phyloP scores from a whole-genome alignment of 2,113 vertebrate species.

The Vanacampus margaritifer region DNA sequence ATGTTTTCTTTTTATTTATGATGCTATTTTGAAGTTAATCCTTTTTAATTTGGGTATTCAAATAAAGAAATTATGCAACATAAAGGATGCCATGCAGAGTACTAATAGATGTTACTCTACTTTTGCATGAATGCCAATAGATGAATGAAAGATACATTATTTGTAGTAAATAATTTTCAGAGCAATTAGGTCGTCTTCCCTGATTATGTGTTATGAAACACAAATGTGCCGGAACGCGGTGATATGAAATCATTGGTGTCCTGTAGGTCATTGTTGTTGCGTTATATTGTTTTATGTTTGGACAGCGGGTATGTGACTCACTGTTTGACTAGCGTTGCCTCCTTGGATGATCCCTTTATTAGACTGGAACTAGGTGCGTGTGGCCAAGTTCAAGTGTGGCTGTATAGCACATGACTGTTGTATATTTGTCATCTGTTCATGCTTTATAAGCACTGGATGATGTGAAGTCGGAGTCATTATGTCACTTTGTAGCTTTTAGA shows the following conservation, averaged over 20 bases:
- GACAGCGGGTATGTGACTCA: conserved; percentile 28
- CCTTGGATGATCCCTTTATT: neutral
- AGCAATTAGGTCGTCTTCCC: too few species aligned
- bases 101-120: too few species aligned
- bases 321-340: conserved; percentile 28
- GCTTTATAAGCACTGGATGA: conserved; percentile 7
- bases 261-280: neutral
- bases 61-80: too few species aligned
- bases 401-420: conserved; percentile 7
- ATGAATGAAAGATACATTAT: neutral
- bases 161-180: neutral
- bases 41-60: too few species aligned
- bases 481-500: neutral
- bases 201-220: neutral
- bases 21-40: too few species aligned
- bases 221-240: neutral
- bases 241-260: neutral
- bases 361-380: neutral
- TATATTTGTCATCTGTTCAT: neutral
- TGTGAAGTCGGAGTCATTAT: neutral
- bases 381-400: neutral
- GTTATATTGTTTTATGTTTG: neutral
- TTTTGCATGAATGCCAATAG: too few species aligned
- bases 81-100: too few species aligned
- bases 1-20: too few species aligned